A percentile compares a stretch with the other conserved stretches of the same genome.
Evolutionary conservation across 92 coral and sea anemone species (phyloP).

Genomic region (Palythoa heliodiscus): DNA sequence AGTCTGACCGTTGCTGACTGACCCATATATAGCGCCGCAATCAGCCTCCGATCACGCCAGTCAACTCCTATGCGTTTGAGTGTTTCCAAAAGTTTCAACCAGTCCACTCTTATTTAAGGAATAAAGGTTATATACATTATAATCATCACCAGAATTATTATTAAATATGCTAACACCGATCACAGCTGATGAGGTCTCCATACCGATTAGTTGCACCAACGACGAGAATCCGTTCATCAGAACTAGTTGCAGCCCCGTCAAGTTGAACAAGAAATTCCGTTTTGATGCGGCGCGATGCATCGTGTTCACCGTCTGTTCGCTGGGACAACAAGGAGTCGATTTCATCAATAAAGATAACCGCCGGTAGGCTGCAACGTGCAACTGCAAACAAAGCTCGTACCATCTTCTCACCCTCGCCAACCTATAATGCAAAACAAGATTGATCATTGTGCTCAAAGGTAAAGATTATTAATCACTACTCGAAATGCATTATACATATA

Average conservation of each 20-base stretch:
- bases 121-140: too few species aligned
- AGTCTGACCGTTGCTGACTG: too few species aligned
- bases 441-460: background rate
- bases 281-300: constrained; percentile 95
- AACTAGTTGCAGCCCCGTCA: constrained; percentile 94
- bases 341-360: constrained; percentile 97
- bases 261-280: constrained; percentile 96
- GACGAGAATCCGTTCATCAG: constrained; percentile 90
- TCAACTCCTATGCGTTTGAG: too few species aligned
- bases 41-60: too few species aligned
- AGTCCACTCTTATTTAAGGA: background rate
- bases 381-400: constrained; percentile 98
- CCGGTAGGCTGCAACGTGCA: constrained; percentile 93
- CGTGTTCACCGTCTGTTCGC: constrained; percentile 97
- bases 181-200: too few species aligned
- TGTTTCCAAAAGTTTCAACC: background rate
- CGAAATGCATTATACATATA: too few species aligned
- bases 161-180: too few species aligned
- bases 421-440: constrained; percentile 41
- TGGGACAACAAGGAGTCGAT: constrained; percentile 95
- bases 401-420: constrained; percentile 99
- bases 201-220: constrained; percentile 99
- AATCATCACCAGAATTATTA: too few species aligned
- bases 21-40: too few species aligned
- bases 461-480: background rate